Percentiles rank a stretch among this genome's conserved stretches.
These are phyloP conservation scores for Patagioenas fasciata DNA, from an alignment of 2,113 vertebrate genomes.

Conservation along the genomic window DNA sequence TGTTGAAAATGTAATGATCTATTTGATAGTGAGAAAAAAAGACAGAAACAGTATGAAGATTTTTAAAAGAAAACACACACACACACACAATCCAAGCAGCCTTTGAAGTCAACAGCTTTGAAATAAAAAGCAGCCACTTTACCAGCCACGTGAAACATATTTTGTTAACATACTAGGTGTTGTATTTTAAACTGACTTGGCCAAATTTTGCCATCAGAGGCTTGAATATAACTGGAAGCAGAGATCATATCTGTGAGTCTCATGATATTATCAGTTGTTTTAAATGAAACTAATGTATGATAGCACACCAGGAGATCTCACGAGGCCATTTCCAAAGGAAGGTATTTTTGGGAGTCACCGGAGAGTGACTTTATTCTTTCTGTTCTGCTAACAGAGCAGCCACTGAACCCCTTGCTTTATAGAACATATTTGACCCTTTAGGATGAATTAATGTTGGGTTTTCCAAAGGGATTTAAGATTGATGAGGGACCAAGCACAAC, in stretches of 20 bases:
- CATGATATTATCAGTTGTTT: not conserved
- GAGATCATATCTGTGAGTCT: not conserved
- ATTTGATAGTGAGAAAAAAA: slow-evolving; percentile 71
- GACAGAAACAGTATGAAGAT: slow-evolving; percentile 69
- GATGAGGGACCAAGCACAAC: not conserved
- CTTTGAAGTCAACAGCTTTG: slow-evolving; percentile 66
- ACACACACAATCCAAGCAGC: slow-evolving; percentile 41
- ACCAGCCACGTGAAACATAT: slow-evolving; percentile 36
- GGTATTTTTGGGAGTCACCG: not conserved
- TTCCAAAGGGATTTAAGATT: not conserved
- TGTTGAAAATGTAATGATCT: slow-evolving; percentile 74
- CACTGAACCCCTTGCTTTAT: not conserved
- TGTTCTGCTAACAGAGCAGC: not conserved
- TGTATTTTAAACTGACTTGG: slow-evolving; percentile 31
- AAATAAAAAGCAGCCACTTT: slow-evolving; percentile 70
- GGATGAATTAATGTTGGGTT: not conserved
- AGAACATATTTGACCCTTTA: not conserved
- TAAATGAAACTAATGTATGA: not conserved
- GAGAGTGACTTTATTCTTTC: not conserved
- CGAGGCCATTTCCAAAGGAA: not conserved
- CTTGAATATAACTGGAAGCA: not conserved
- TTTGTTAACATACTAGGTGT: slow-evolving; percentile 62
- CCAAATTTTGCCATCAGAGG: not conserved
- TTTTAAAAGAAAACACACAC: slow-evolving; percentile 66
- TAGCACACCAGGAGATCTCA: not conserved